Evolutionary conservation across 2,888 invertebrate genomes (phyloP).

Genomic region (Cerastis rubricosa): DNA sequence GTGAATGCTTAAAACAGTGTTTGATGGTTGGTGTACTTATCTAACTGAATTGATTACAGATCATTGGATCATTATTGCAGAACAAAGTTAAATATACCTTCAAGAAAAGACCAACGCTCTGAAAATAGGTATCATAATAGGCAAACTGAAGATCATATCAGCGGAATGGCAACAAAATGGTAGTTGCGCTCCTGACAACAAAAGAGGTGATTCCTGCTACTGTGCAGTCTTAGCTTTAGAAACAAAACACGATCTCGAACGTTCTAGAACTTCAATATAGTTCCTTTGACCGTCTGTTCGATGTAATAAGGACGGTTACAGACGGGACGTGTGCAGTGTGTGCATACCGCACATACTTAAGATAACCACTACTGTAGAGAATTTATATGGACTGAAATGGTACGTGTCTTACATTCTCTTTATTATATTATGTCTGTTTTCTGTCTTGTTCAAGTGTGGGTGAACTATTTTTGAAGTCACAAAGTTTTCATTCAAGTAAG

Average conservation of each 20-base stretch:
- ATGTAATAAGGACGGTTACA: constrained; percentile 37
- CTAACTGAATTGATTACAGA: background rate
- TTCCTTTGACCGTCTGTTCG: constrained; percentile 40
- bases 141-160: constrained; percentile 20
- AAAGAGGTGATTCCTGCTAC: constrained; percentile 24
- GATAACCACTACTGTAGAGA: constrained; percentile 41
- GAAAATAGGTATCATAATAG: constrained; percentile 19
- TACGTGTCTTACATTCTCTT: constrained; percentile 51
- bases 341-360: constrained; percentile 40
- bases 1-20: no score
- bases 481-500: background rate
- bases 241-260: constrained; percentile 54
- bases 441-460: background rate
- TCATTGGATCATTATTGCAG: background rate
- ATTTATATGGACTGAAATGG: constrained; percentile 49
- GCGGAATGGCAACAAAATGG: constrained; percentile 5
- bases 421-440: constrained; percentile 40
- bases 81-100: background rate
- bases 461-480: constrained; percentile 8
- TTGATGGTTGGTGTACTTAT: background rate
- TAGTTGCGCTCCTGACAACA: constrained; percentile 3
- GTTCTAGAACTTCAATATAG: constrained; percentile 37
- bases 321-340: constrained; percentile 28
- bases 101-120: background rate
- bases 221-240: constrained; percentile 16